Evolutionary conservation across 64 coral and sea anemone genomes (phyloP), one percentile per base, ranked within the genome.

Genomic region (Orbicella faveolata): DNA sequence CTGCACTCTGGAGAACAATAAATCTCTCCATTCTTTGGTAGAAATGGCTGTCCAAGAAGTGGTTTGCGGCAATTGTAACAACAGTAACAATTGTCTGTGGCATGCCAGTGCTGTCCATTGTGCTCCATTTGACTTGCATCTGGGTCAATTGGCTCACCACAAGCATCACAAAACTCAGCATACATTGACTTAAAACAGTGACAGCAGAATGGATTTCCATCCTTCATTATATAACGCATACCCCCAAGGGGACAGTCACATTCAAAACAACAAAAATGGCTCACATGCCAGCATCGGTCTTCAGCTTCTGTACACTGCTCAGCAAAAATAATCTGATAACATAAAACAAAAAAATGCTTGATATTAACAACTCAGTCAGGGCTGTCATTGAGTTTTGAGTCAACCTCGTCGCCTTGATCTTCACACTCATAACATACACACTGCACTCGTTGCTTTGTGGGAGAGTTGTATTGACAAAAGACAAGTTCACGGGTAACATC

Each of bases 191-290:
- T 94, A 82, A 96, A 99, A 89, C 97, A 99, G 80, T 95, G 88
- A 87, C 97, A 99, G 69, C 97, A 99, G 52, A 93, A 96, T 78
- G 97, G 97, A 36, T 91, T 91, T 21, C 93, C 88, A 78, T 99
- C 90, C 37, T 89, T 95, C 97, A 99, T 99, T 26, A 99, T 92
- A 76, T 99, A 99, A 19, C 97, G 94, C 69, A 93, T 91, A 9
- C 97, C 97, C 34, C 97, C 97, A 30, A 99, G 89, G 35, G 94
- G 91, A 57, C 94, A 91, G 35, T 99, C 97, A 53, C 97, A 99
- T 91, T 99, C 97, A 87, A 99, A 99, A 54, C 97, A 99, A 99
- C 97, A 96, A 67, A 99, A 99, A 76, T 99, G 97, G 36, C 91
- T 89, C 15, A 96, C 94, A 75, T 99, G 97, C 97, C 97, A 99